Conservation (phyloP, 2,797 vertebrate genomes). For the Paratrypauchen microcephalus region DNA sequence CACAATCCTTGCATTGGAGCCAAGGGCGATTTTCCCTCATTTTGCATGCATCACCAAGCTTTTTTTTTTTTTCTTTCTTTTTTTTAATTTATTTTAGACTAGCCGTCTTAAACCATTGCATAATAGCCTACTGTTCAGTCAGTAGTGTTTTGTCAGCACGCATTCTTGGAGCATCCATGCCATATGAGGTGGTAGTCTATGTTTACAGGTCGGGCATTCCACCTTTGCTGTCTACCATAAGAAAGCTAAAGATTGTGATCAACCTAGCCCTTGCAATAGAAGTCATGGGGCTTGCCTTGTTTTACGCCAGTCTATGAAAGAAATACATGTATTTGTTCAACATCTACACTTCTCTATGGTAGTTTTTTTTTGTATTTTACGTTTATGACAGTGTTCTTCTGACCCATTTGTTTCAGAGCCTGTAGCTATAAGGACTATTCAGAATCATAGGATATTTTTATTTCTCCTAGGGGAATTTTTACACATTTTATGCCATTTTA, state of each 20-base stretch:
- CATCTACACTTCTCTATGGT: neutral
- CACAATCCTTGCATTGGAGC: slow-evolving; percentile 56
- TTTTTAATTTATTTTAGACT: slow-evolving; percentile 12
- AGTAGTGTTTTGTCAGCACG: slow-evolving; percentile 39
- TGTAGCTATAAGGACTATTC: slow-evolving; percentile 32
- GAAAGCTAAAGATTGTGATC: slow-evolving; percentile 65
- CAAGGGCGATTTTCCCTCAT: slow-evolving; percentile 51
- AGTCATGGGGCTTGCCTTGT: slow-evolving; percentile 31
- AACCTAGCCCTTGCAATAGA: slow-evolving; percentile 33
- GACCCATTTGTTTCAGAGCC: slow-evolving; percentile 29
- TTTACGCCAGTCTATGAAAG: slow-evolving; percentile 21
- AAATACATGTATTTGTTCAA: slow-evolving; percentile 1
- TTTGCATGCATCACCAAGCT: slow-evolving; percentile 63
- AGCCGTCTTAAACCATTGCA: slow-evolving; percentile 37
- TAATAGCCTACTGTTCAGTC: slow-evolving; percentile 37
- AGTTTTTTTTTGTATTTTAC: neutral
- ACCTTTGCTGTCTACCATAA: slow-evolving; percentile 66
- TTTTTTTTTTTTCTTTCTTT: slow-evolving; percentile 21
- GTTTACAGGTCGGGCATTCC: slow-evolving; percentile 69
- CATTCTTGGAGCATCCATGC: slow-evolving; percentile 28
- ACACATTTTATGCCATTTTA: slow-evolving; percentile 26
- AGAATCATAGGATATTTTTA: slow-evolving; percentile 24
- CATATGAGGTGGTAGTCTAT: slow-evolving; percentile 45
- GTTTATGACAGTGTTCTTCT: slow-evolving; percentile 16
- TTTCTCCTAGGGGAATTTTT: slow-evolving; percentile 21